Percentiles rank a stretch among this genome's conserved stretches.
Evolutionary conservation across 2,888 invertebrate species (phyloP).

Genomic region (Magallana nippona): DNA sequence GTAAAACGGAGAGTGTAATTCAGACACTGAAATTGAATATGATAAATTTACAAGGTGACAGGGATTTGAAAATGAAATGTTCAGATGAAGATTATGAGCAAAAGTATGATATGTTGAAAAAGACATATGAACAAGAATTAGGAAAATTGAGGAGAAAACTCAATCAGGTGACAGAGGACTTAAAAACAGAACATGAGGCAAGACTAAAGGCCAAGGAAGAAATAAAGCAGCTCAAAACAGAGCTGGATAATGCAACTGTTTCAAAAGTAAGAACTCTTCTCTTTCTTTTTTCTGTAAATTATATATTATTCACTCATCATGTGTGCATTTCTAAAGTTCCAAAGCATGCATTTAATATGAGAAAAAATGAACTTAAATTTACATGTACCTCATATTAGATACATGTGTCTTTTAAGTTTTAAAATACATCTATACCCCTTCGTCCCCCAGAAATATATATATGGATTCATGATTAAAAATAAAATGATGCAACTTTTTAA

Average conservation of each 20-base stretch:
- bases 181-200: constrained; percentile 61
- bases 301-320: neutral
- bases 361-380: too few relatives aligned
- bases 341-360: too few relatives aligned
- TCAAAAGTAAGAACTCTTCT: constrained; percentile 61
- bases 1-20: constrained; percentile 74
- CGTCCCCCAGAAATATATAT: too few relatives aligned
- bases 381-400: too few relatives aligned
- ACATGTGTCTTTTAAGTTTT: too few relatives aligned
- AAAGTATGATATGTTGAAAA: constrained; percentile 62
- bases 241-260: constrained; percentile 65
- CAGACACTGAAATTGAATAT: constrained; percentile 73
- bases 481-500: too few relatives aligned
- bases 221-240: constrained; percentile 66
- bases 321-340: too few relatives aligned
- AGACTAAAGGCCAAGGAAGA: constrained; percentile 64
- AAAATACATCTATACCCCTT: too few relatives aligned
- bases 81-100: constrained; percentile 62
- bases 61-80: constrained; percentile 65
- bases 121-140: constrained; percentile 70
- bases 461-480: too few relatives aligned
- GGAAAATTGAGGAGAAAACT: constrained; percentile 66
- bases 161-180: constrained; percentile 66
- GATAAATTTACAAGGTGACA: constrained; percentile 68
- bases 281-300: neutral